Conservation (phyloP, 2,113 vertebrate genomes). For the Nothocercus julius region DNA sequence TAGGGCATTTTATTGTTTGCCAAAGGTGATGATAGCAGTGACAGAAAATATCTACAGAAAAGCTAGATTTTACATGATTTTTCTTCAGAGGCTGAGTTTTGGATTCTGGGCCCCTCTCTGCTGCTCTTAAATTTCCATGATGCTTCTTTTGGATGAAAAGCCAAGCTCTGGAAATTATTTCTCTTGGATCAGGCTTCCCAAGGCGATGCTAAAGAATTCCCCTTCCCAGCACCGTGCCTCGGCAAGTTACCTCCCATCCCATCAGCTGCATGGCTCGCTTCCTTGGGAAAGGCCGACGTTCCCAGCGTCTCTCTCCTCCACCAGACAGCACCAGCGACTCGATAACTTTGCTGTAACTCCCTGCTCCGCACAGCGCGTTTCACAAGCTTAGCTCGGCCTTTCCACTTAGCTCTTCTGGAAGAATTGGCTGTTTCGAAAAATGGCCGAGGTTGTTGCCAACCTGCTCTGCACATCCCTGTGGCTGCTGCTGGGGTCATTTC, state of each 20-base stretch:
- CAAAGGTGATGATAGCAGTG: not conserved
- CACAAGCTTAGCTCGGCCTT: conserved; percentile 19
- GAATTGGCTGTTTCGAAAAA: not conserved
- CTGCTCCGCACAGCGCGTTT: not conserved
- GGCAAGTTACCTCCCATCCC: conserved; percentile 47
- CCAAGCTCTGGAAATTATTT: conserved; percentile 62
- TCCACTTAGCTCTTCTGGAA: not conserved
- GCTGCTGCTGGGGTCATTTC: conserved; percentile 50
- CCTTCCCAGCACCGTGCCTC: conserved; percentile 59
- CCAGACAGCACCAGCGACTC: not conserved
- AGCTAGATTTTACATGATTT: conserved; percentile 29
- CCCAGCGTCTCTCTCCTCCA: not conserved
- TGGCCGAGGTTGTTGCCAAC: not conserved
- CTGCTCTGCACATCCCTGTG: conserved; percentile 38
- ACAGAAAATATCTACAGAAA: conserved; percentile 29
- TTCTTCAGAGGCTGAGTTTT: not conserved
- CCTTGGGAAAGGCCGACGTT: not conserved
- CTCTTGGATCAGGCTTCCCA: conserved; percentile 65
- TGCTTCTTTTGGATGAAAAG: conserved; percentile 68
- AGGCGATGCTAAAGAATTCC: conserved; percentile 57
- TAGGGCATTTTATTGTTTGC: not conserved
- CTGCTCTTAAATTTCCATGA: conserved; percentile 65
- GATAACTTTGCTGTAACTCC: not conserved
- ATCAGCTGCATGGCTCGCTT: conserved; percentile 19
- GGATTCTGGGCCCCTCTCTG: conserved; percentile 49